phyloP scores from a whole-genome alignment of 2,797 vertebrate genomes.

The Artibeus lituratus region DNA sequence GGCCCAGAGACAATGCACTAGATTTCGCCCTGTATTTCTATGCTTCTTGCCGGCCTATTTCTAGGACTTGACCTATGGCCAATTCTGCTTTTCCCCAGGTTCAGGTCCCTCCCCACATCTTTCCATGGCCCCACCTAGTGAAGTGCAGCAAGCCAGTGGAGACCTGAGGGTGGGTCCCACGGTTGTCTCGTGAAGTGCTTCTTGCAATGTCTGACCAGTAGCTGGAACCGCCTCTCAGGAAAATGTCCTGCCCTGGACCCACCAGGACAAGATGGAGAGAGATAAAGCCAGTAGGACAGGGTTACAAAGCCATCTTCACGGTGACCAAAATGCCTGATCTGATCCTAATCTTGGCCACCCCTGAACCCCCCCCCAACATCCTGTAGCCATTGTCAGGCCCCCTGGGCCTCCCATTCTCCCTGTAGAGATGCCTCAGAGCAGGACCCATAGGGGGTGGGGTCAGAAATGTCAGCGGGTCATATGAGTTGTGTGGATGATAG shows the following conservation, averaged over 20 bases:
- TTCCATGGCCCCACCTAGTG: background rate
- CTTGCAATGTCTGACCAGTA: background rate
- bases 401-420: background rate
- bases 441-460: rapidly evolving
- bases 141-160: background rate
- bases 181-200: background rate
- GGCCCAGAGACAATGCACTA: background rate
- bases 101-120: background rate
- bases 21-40: background rate
- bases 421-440: background rate
- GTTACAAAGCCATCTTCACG: background rate
- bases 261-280: background rate
- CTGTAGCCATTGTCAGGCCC: background rate
- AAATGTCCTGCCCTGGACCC: background rate
- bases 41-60: background rate
- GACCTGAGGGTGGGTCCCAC: background rate
- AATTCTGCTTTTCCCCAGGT: background rate
- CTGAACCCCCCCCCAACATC: background rate
- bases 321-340: background rate
- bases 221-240: background rate
- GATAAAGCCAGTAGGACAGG: background rate
- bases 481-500: background rate
- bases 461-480: background rate
- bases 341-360: rapidly evolving
- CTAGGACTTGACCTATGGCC: background rate